Percentiles rank a stretch among this genome's conserved stretches.
Conservation (phyloP, 2,113 vertebrate genomes). For the Anoura caudifer region DNA sequence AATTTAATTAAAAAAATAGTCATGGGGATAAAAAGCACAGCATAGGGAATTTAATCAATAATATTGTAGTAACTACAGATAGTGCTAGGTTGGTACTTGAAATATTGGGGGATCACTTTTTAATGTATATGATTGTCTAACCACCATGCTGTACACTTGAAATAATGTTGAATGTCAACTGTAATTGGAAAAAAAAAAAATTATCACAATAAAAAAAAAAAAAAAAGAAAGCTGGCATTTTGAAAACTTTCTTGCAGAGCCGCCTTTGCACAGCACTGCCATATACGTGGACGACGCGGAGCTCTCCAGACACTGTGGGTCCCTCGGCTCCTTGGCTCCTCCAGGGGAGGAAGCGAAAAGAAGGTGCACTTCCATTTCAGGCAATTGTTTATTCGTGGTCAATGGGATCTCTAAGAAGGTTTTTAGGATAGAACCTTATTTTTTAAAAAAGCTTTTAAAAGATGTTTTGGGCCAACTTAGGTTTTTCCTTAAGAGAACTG, state of each 20-base stretch:
- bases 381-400: neutral
- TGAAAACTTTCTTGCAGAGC: constrained; percentile 63
- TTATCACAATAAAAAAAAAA: too few relatives aligned
- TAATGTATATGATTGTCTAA: too few relatives aligned
- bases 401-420: neutral
- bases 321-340: neutral
- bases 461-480: neutral
- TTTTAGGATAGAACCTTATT: neutral
- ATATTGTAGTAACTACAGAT: too few relatives aligned
- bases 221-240: too few relatives aligned
- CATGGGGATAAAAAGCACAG: too few relatives aligned
- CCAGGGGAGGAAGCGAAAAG: neutral
- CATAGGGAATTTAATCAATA: too few relatives aligned
- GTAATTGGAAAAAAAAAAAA: too few relatives aligned
- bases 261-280: constrained; percentile 84
- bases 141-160: too few relatives aligned
- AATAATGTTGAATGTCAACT: too few relatives aligned
- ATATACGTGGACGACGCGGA: constrained; percentile 73
- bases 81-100: too few relatives aligned
- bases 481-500: neutral
- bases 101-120: too few relatives aligned
- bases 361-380: neutral
- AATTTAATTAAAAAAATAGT: too few relatives aligned
- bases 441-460: neutral
- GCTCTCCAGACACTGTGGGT: neutral